Evolutionary conservation across 2,113 vertebrate genomes (phyloP), one percentile per base, ranked within the genome.

Genomic region (Sphyrna mokarran): DNA sequence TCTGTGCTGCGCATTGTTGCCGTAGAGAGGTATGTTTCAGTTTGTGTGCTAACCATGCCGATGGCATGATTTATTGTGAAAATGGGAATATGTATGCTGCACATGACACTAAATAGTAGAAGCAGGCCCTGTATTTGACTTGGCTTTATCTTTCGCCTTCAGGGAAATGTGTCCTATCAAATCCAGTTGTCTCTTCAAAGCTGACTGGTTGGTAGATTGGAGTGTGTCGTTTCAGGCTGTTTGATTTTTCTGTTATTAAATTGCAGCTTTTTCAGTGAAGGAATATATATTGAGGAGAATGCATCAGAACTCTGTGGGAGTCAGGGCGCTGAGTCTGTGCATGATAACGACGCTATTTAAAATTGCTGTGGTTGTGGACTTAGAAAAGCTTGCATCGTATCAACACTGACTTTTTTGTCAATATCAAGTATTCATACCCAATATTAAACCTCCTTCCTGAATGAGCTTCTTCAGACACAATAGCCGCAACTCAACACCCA

Each of bases 101-200:
- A 37, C 6, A 66, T 66, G n/a, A n/a, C 13, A 63, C 11, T 66
- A 66, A 93, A 37, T 66, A 93, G 89, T 22, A 37, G 18, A 68
- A 68, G n/a, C 58, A 93, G 63, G 18, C n/a, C 16, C 89, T 33
- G 63, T 93, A 66, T 20, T 37, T 93, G 61, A 66, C n/a, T 93
- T 93, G 61, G 61, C 89, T 20, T 68, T 58, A 68, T 93, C n/a
- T 66, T 16, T 8, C n/a, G 16, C 33, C 89, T 37, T 93, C 61
- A 23, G 89, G 89, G 61, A 68, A 93, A 68, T 66, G 89, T 66
- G 61, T 93, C 61, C 89, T 20, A 93, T 66, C 61, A 93, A 16
- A 93, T 93, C 29, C 61, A 93, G 54, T 89, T 58, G 86, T 29
- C 86, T 89, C 86, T 89, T 61, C 86, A 89, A 89, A 89, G 61